Conservation (phyloP, 92 coral and sea anemone species). For the Parazoanthus atlanticus region DNA sequence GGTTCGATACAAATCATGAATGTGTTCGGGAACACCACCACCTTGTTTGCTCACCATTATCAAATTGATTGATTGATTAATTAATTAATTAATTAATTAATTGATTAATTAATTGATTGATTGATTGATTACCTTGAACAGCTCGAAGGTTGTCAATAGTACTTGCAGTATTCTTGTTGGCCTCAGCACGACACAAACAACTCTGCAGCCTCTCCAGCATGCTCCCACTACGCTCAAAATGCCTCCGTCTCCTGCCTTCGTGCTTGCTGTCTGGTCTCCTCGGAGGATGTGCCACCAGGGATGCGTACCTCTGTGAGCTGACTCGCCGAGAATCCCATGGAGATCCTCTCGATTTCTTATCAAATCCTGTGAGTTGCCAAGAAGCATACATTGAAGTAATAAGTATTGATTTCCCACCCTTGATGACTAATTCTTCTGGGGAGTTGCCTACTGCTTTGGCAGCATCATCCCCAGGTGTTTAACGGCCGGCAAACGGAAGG, state of each 20-base stretch:
- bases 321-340: slow-evolving; percentile 73
- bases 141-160: slow-evolving; percentile 74
- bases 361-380: not conserved
- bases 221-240: slow-evolving; percentile 77
- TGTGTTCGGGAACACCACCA: no score
- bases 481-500: no score
- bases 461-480: no score
- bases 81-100: not conserved
- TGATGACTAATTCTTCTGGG: not conserved
- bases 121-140: slow-evolving; percentile 65
- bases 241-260: slow-evolving; percentile 68
- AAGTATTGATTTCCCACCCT: not conserved
- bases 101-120: not conserved
- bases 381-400: not conserved
- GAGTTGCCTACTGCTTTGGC: not conserved
- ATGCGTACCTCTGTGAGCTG: slow-evolving; percentile 63
- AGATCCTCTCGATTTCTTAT: slow-evolving; percentile 68
- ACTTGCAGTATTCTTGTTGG: slow-evolving; percentile 68
- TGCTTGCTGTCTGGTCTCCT: slow-evolving; percentile 71
- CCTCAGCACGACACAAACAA: slow-evolving; percentile 83
- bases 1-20: no score
- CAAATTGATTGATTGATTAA: not conserved
- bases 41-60: no score
- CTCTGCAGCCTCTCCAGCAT: slow-evolving; percentile 89
- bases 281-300: slow-evolving; percentile 72